Conservation (phyloP, 2,113 vertebrate genomes). For the Ctenodactylus gundi region DNA sequence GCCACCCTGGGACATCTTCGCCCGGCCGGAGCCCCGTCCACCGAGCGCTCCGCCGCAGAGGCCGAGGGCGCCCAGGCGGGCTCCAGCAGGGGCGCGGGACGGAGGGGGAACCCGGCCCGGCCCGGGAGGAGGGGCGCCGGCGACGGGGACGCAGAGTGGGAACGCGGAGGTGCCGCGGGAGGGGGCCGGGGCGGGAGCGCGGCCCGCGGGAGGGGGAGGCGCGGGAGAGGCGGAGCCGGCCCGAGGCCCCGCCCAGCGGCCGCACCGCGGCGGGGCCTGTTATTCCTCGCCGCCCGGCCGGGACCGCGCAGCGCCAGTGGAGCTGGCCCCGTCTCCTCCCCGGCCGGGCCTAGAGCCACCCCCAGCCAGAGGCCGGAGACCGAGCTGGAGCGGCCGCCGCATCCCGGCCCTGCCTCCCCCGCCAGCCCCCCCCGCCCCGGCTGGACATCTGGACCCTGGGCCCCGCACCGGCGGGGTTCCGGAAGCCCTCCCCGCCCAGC, state of each 20-base stretch:
- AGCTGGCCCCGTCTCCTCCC: slow-evolving; percentile 68
- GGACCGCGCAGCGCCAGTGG: slow-evolving; percentile 68
- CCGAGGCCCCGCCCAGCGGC: slow-evolving; percentile 76
- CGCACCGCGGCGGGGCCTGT: slow-evolving; percentile 61
- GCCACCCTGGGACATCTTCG: neutral
- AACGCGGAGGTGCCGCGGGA: slow-evolving; percentile 76
- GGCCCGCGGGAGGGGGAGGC: slow-evolving; percentile 64
- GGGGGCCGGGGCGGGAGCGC: slow-evolving; percentile 81
- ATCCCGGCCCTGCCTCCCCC: slow-evolving; percentile 56
- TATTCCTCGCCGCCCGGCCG: slow-evolving; percentile 51
- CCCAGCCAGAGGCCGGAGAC: slow-evolving; percentile 67
- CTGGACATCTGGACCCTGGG: slow-evolving; percentile 73
- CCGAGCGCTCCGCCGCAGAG: neutral
- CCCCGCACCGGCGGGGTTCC: slow-evolving; percentile 67
- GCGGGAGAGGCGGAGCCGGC: slow-evolving; percentile 62
- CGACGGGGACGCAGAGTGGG: slow-evolving; percentile 47
- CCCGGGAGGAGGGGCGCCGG: slow-evolving; percentile 44
- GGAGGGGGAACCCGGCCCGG: neutral
- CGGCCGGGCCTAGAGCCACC: slow-evolving; percentile 60
- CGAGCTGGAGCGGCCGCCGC: slow-evolving; percentile 62
- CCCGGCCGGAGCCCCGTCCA: neutral
- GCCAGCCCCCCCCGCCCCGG: slow-evolving; percentile 45
- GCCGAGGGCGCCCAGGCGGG: too few species aligned
- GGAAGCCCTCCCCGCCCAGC: slow-evolving; percentile 72
- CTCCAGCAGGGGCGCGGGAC: too few species aligned